Evolutionary conservation across 2,113 vertebrate genomes (phyloP), one percentile per base, ranked within the genome.

Genomic region (Sporophila hypoxantha): DNA sequence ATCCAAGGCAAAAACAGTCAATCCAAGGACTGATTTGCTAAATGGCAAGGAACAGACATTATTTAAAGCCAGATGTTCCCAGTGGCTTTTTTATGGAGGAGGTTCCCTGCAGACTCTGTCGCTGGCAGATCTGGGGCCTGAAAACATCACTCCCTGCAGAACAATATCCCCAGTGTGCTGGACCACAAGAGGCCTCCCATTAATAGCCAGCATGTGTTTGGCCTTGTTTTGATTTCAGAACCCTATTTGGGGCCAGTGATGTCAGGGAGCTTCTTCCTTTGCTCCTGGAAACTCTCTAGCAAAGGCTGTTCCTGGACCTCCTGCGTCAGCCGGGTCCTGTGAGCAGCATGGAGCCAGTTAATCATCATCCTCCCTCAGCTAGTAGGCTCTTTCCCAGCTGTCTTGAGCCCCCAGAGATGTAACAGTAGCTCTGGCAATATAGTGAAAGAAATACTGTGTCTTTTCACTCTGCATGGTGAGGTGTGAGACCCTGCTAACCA

Each of bases 1-100:
- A 7, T 85, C 67, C 91, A 70, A 69, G 78, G 66, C 44, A 1
- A 73, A 88, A 84, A n/a, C 74, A 82, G 73, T 8, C 34, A 55
- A 3, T 55, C 52, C 30, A 74, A 55, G 70, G 76, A 86, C 56
- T 78, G 91, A 76, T 78, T 80, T 55, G 69, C 70, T 89, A 3
- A 73, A 81, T 70, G 76, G 79, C 36, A 73, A 69, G 83, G 73
- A 66, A 34, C 0, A 16, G 18, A 39, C 4, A 26, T 80, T 89
- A 76, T 87, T 92, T 81, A 73, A 91, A 93, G 85, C 87, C 93
- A 95, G 91, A 94, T 92, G 93, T 85, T 92, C 66, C 87, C 85
- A 59, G 76, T 81, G 85, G 62, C 79, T 62, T 86, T 82, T 73
- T 26, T 21, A 3, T 62, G 77, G 91, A 76, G 82, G 70, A 94